Evolutionary conservation across 2,888 invertebrate species (phyloP), one percentile per base, ranked within the genome.

Genomic region (Drosophila paramelanica): DNA sequence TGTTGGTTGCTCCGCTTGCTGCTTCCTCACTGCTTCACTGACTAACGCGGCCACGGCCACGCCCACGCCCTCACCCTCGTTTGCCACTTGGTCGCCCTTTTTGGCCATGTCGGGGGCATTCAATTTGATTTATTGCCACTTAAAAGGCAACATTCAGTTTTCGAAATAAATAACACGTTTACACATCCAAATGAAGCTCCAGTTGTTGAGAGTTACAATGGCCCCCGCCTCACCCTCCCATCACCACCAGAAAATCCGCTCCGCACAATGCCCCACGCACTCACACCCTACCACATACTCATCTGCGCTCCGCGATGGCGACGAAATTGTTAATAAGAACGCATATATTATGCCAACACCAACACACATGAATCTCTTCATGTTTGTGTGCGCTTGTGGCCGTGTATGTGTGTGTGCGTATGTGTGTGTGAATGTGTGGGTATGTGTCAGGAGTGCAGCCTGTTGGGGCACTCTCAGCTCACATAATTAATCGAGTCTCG

Each of bases 101-200:
- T 41, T 50, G 72, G 59, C 61, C 45, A 68, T 64, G 70, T 53
- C 23, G 57, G 50, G 57, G 42, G 78, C 68, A 78, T 68, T 78
- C 81, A 84, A 87, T 84, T 89, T 84, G 84, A 84, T 84, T 84
- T 84, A 84, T 84, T 87, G 88, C 89, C 89, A 84, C 89, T 89
- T 87, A 89, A 84, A 84, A 84, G 85, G 84, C 89, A 87, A 79
- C 89, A 87, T 87, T 89, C 81, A 84, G 84, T 87, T 84, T 86
- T 86, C 64, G 71, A 84, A 84, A 84, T 89, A 89, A 89, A 84
- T 88, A 84, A 87, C 89, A 89, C 89, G 84, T 81, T 89, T 89
- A 76, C 87, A 88, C 87, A 88, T 86, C 87, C 88, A 88, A 88
- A 83, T 88, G 88, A 86, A 86, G 85, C 81, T 81, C 67, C 67